These are phyloP conservation scores for Colossoma macropomum DNA, from an alignment of 2,113 vertebrate species.

Conservation along the genomic window DNA sequence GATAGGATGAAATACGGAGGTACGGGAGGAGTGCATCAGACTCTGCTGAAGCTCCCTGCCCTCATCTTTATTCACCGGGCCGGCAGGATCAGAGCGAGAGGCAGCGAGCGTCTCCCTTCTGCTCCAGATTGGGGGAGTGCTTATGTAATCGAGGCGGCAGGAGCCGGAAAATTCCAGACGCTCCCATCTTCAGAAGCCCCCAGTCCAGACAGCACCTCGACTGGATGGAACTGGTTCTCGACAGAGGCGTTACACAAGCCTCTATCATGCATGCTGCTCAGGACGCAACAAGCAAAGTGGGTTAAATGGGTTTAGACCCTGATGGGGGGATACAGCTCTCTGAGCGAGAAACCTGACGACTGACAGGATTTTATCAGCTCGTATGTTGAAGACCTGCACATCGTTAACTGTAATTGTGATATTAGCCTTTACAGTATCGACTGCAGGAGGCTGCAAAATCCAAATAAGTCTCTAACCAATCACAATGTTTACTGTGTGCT, in stretches of 20 bases:
- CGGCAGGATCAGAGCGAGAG: not conserved
- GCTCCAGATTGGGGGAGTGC: constrained; percentile 25
- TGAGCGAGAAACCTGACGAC: not conserved
- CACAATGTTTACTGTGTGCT: too few species aligned
- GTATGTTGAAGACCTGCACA: too few species aligned
- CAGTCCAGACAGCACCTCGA: constrained; percentile 65
- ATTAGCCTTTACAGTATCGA: too few species aligned
- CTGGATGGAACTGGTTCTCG: constrained; percentile 75
- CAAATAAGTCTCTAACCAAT: too few species aligned
- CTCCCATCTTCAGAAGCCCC: constrained; percentile 25
- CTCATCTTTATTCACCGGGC: constrained; percentile 17
- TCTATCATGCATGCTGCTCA: constrained; percentile 26
- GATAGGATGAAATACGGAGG: too few species aligned
- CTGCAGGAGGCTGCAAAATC: too few species aligned
- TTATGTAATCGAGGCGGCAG: constrained; percentile 64
- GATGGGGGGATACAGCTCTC: not conserved
- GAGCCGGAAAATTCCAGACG: constrained; percentile 67
- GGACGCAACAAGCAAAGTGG: constrained; percentile 16
- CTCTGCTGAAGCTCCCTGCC: not conserved
- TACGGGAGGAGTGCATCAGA: not conserved
- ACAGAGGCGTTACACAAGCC: constrained; percentile 69
- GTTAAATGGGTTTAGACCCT: constrained; percentile 9
- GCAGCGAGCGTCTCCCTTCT: constrained; percentile 11
- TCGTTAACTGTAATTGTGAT: too few species aligned
- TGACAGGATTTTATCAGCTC: not conserved